Evolutionary conservation across 2,888 invertebrate species (phyloP).

Genomic region (Idaea dimidiata): DNA sequence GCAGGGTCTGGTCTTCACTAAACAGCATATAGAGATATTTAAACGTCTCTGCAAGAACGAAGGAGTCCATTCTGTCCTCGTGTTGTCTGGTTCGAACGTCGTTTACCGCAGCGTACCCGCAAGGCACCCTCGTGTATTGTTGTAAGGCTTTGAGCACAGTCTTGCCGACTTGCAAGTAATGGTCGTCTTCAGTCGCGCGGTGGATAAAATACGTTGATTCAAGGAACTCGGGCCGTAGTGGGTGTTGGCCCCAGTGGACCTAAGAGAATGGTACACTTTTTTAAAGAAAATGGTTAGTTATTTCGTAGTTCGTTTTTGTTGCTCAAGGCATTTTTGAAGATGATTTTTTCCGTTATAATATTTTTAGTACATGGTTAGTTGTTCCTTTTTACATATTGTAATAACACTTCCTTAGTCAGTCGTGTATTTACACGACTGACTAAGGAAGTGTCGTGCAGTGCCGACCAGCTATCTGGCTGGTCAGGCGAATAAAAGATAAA

Average conservation of each 20-base stretch:
- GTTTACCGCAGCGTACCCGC: conserved; percentile 98
- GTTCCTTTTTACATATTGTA: too few species aligned
- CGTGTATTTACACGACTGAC: too few species aligned
- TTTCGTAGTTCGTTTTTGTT: too few species aligned
- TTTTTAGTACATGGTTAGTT: too few species aligned
- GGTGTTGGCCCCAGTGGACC: conserved; percentile 99
- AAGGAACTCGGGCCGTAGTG: conserved; percentile 96
- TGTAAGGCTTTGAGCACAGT: conserved; percentile 94
- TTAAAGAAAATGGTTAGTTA: background rate
- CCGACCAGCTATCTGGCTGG: too few species aligned
- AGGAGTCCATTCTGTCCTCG: conserved; percentile 99
- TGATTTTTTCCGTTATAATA: too few species aligned
- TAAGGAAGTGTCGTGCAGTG: too few species aligned
- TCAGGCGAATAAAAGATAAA: too few species aligned
- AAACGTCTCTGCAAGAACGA: conserved; percentile 98
- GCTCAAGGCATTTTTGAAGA: too few species aligned
- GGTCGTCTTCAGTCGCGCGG: conserved; percentile 96
- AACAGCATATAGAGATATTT: conserved; percentile 98
- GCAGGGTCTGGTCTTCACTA: conserved; percentile 90
- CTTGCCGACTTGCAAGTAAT: conserved; percentile 95
- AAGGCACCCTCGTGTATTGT: conserved; percentile 94
- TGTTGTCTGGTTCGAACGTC: conserved; percentile 94
- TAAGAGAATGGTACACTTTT: conserved; percentile 40
- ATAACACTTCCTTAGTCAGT: too few species aligned
- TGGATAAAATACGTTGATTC: conserved; percentile 99